These are phyloP conservation scores for Otis tarda DNA, from an alignment of 2,113 vertebrate genomes.

Conservation along the genomic window DNA sequence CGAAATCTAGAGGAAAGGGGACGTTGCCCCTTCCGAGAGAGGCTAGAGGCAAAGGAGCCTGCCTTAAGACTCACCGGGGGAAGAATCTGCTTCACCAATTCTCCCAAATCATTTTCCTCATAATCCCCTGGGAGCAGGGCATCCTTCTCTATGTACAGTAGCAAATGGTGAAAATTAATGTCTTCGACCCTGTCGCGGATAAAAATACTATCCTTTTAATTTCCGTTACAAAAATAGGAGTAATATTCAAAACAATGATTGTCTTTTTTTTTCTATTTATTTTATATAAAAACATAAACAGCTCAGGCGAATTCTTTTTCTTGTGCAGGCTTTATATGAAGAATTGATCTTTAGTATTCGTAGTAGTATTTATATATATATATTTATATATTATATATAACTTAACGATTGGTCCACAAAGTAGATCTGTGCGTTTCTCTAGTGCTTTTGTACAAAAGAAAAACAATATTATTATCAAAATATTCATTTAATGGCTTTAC, in stretches of 20 bases:
- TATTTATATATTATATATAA: slow-evolving; percentile 84
- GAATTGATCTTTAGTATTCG: slow-evolving; percentile 75
- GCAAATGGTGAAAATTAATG: slow-evolving; percentile 89
- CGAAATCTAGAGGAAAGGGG: slow-evolving; percentile 65
- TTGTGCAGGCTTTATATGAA: slow-evolving; percentile 84
- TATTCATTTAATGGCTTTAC: slow-evolving; percentile 99
- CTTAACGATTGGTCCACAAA: slow-evolving; percentile 93
- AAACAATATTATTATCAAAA: slow-evolving; percentile 99
- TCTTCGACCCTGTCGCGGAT: slow-evolving; percentile 92
- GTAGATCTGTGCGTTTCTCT: slow-evolving; percentile 91
- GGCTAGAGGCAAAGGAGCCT: slow-evolving; percentile 75
- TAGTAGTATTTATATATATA: slow-evolving; percentile 85
- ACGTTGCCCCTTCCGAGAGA: slow-evolving; percentile 62
- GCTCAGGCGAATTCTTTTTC: slow-evolving; percentile 85
- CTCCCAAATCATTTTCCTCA: slow-evolving; percentile 83
- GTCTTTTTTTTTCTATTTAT: slow-evolving; percentile 91
- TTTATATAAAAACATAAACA: slow-evolving; percentile 97
- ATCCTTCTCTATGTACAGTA: slow-evolving; percentile 91
- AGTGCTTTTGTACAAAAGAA: slow-evolving; percentile 97
- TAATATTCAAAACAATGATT: slow-evolving; percentile 96
- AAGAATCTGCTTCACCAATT: slow-evolving; percentile 83
- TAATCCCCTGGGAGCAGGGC: slow-evolving; percentile 86
- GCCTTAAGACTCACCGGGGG: slow-evolving; percentile 79
- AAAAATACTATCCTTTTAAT: slow-evolving; percentile 98
- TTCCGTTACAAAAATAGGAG: slow-evolving; percentile 94